Base-by-base conservation (phyloP, 2,797 vertebrate species). In the Rhadinocentrus ornatus region DNA sequence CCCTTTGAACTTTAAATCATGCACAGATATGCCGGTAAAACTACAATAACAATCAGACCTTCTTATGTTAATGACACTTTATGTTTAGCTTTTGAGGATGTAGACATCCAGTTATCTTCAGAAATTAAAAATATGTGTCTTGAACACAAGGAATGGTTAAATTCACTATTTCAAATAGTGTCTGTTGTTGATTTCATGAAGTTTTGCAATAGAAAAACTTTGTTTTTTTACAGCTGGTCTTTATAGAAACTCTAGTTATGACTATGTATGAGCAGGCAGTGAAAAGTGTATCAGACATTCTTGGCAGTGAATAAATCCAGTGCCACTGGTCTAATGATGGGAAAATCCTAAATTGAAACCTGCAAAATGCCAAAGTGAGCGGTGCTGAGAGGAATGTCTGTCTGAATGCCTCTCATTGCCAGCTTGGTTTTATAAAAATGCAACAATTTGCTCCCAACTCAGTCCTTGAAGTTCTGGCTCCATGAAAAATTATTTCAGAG, bases 391-490 rank as follows among this genome's bases (percentile, higher is more conserved):
- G 71, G 71, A 81, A 80, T 72, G 72, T 68, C 62, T 81, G 68
- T 55, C 71, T 67, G 31, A 73, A 70, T 63, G 69, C n/a, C 55
- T 66, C 50, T 77, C 39, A 54, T 61, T 75, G 78, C 82, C 80
- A 82, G 75, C 71, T 77, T 77, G 70, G 77, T 78, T 88, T 83
- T 64, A 81, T 81, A 75, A 86, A 86, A 78, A 62, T 56, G 57
- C 72, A 72, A 65, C 56, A 13, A 67, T 63, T 75, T 34, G 79
- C 77, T 75, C 82, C 65, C 64, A 86, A 34, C 46, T 70, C 55
- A 29, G 70, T 69, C 66, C 72, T 78, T 62, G 31, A 85, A 83
- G 79, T 75, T 62, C 44, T 80, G 70, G 69, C 80, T 73, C 63
- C 24, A 50, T 75, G 69, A 73, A 85, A 76, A 77, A 71, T 65